These are phyloP conservation scores for Umimayanthus chanpuru DNA, from an alignment of 92 coral and sea anemone species.

Conservation along the genomic window DNA sequence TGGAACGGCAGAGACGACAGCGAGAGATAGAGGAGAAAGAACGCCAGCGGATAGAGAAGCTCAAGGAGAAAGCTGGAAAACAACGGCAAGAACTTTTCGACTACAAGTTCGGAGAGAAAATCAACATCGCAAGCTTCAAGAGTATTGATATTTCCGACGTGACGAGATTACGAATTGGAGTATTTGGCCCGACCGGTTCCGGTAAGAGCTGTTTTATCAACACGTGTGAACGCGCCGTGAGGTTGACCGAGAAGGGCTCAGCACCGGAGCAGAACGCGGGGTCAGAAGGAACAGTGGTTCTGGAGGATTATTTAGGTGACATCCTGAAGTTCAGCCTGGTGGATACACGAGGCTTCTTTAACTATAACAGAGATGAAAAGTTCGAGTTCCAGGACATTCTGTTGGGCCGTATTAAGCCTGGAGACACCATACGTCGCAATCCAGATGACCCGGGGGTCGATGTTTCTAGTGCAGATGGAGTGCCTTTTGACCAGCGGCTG, in stretches of 20 bases:
- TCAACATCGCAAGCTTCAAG: constrained; percentile 31
- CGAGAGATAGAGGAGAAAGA: constrained; percentile 32
- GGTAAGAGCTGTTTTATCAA: constrained; percentile 77
- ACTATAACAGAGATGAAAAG: constrained; percentile 60
- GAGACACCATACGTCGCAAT: constrained; percentile 56
- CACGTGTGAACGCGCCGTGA: constrained; percentile 65
- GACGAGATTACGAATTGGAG: constrained; percentile 59
- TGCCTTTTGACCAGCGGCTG: constrained; percentile 41
- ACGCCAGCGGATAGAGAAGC: constrained; percentile 20
- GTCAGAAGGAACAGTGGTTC: constrained; percentile 64
- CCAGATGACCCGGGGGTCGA: constrained; percentile 23
- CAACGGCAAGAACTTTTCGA: constrained; percentile 47
- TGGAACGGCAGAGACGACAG: constrained; percentile 30
- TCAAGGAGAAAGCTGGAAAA: constrained; percentile 47
- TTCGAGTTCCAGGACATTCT: constrained; percentile 62
- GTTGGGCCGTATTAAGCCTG: constrained; percentile 62
- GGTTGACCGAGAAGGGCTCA: constrained; percentile 58
- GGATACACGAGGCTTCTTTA: constrained; percentile 71
- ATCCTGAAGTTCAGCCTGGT: constrained; percentile 58
- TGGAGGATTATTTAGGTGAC: constrained; percentile 62
- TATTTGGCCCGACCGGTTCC: constrained; percentile 74
- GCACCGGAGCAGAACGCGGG: constrained; percentile 66
- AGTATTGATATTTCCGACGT: constrained; percentile 35
- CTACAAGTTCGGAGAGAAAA: constrained; percentile 61
- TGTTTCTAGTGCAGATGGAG: constrained; percentile 33